These are phyloP conservation scores for Zygogramma bicolorata DNA, from an alignment of 2,888 invertebrate genomes.

Conservation along the genomic window DNA sequence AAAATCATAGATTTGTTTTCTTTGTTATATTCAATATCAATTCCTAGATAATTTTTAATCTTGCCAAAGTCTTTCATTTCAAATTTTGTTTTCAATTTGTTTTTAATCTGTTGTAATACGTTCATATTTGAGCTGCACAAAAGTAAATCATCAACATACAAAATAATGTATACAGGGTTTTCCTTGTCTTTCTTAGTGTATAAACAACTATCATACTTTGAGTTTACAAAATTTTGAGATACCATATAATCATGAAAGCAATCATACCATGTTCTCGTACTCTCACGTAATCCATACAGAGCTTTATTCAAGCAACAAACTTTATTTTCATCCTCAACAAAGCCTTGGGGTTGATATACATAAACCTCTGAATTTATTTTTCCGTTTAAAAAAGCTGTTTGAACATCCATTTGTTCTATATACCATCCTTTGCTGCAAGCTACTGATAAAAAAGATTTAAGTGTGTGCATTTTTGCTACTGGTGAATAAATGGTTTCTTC, in stretches of 20 bases:
- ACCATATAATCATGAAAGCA: constrained; percentile 6
- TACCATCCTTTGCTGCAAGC: constrained; percentile 27
- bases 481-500: constrained; percentile 35
- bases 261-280: constrained; percentile 1
- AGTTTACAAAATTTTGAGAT: constrained; percentile 30
- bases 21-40: constrained; percentile 1
- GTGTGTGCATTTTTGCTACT: constrained; percentile 34
- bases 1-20: background rate
- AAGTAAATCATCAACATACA: constrained; percentile 42
- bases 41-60: constrained; percentile 32
- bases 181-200: background rate
- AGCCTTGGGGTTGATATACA: constrained; percentile 42
- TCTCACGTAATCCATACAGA: constrained; percentile 46
- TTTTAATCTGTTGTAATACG: constrained; percentile 28
- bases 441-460: constrained; percentile 24
- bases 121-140: constrained; percentile 30
- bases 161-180: constrained; percentile 19
- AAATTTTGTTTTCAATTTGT: constrained; percentile 25
- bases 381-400: constrained; percentile 49
- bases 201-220: constrained; percentile 6
- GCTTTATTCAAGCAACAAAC: constrained; percentile 32
- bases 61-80: constrained; percentile 40
- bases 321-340: constrained; percentile 26
- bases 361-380: constrained; percentile 46
- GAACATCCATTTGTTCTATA: constrained; percentile 48